Base-by-base conservation (phyloP, 64 coral and sea anemone genomes). In the Pocillopora damicornis region DNA sequence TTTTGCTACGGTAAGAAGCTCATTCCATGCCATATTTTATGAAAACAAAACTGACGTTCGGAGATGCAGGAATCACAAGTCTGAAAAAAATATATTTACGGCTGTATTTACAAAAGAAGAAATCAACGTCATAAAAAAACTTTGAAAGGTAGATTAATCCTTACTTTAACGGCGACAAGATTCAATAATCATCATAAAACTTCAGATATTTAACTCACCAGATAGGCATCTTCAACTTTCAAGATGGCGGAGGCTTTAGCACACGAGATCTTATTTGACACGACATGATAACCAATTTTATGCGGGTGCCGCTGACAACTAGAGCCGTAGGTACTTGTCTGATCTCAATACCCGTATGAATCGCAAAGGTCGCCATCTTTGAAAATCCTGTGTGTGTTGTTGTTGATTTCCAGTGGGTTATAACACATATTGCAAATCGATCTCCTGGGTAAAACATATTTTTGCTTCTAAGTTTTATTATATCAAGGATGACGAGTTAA, bases 291-390 rank as follows among this genome's bases (percentile, higher is more conserved):
- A 51, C 42, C 7, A 51, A 51, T 51, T 51, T 51, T 23, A 15
- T 57, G 67, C 13, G 9, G 0, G n/a, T n/a, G 1, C 81, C 81
- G 81, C 81, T 84, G 81, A 84, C 65, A 72, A 22, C 12, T 0
- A 12, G 65, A 84, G 64, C 81, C 37, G 81, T 18, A 37, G 38
- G 63, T 8, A 18, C 63, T 13, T 4, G 20, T 59, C 23, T 69
- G 18, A n/a, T 69, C 17, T 10, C 13, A 83, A 13, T 72, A 20
- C 81, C 81, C 81, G 81, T 66, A 84, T 84, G 65, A 6, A 14
- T 5, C 9, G 75, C 10, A 20, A 22, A 71, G 61, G 64, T 84
- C 81, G 81, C 81, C 63, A 69, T 69, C 36, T 84, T 72, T 63
- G 17, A 56, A 57, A 71, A 71, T 13, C 37, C 2, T 12, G 11